Base-by-base conservation (phyloP, 1,140 invertebrate genomes). In the Rhopalosiphum maidis region DNA sequence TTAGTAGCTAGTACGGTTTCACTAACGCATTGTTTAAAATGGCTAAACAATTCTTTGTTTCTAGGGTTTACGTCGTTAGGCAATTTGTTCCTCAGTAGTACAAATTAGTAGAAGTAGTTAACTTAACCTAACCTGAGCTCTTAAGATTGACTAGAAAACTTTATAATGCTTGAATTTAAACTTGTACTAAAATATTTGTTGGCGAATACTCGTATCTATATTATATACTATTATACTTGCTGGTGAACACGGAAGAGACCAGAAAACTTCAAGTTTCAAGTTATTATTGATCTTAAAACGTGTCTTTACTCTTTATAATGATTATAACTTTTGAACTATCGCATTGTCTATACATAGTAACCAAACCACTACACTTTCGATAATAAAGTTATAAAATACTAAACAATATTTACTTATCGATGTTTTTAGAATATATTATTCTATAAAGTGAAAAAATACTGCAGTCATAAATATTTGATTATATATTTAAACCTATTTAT, bases 401-500 rank as follows among this genome's bases (percentile, higher is more conserved):
- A 7, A 77, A 21, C 30, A 77, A 77, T 77, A 77, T 77, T 77
- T n/a, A 77, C 15, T 77, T 5, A 77, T n/a, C n/a, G 60, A 77
- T 18, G n/a, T 18, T 77, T 18, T n/a, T 18, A 15, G 18, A 18
- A 77, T n/a, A 77, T 77, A n/a, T 77, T 35, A 77, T n/a, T 18
- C 30, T n/a, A 77, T n/a, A 35, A 77, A 77, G 30, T 77, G 30
- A 77, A 77, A 60, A 77, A 77, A 77, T 77, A 77, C 60, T 77
- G 60, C 60, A 77, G 18, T 15, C 15, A 77, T 77, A 77, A 77
- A 77, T 77, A 77, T 77, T 77, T 77, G 60, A 77, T 68, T 18
- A n/a, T 77, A 77, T 77, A 68, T 77, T 77, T n/a, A 77, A n/a
- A 77, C 30, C n/a, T 77, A n/a, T 77, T 77, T 68, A 68, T 68